Conservation (phyloP, 2,797 vertebrate genomes). For the Heliangelus exortis region DNA sequence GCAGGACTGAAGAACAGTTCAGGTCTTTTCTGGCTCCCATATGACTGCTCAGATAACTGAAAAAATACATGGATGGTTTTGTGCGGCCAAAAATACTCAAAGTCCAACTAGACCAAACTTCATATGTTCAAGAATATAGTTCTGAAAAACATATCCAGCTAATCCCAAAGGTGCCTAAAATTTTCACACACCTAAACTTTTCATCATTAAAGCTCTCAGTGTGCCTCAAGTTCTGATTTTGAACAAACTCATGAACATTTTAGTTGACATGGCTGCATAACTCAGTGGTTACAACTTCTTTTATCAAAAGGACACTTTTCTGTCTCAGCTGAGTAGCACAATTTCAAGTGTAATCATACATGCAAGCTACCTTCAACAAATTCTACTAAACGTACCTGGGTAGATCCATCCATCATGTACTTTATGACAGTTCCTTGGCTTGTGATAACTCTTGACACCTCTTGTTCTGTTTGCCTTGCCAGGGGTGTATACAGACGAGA, state of each 20-base stretch:
- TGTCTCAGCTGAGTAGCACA: neutral
- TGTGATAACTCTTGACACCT: conserved; percentile 86
- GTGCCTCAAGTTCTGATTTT: neutral
- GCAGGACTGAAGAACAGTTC: neutral
- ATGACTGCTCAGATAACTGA: neutral
- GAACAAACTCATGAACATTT: neutral
- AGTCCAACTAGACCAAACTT: neutral
- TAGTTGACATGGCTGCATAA: neutral
- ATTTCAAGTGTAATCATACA: neutral
- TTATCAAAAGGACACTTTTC: neutral
- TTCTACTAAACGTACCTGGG: conserved; percentile 79
- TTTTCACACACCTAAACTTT: neutral
- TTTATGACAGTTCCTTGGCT: conserved; percentile 88
- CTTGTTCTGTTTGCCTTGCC: conserved; percentile 65
- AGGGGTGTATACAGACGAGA: conserved; percentile 43
- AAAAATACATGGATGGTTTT: neutral
- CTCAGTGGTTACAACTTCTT: neutral
- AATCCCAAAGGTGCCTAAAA: neutral
- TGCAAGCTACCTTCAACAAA: neutral
- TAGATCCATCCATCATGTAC: conserved; percentile 86
- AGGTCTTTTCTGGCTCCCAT: neutral
- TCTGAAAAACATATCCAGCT: neutral
- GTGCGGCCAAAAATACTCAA: neutral
- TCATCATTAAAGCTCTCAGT: neutral
- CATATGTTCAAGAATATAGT: neutral